Base-by-base conservation (phyloP, 2,113 vertebrate genomes). In the Copsychus sechellarum region DNA sequence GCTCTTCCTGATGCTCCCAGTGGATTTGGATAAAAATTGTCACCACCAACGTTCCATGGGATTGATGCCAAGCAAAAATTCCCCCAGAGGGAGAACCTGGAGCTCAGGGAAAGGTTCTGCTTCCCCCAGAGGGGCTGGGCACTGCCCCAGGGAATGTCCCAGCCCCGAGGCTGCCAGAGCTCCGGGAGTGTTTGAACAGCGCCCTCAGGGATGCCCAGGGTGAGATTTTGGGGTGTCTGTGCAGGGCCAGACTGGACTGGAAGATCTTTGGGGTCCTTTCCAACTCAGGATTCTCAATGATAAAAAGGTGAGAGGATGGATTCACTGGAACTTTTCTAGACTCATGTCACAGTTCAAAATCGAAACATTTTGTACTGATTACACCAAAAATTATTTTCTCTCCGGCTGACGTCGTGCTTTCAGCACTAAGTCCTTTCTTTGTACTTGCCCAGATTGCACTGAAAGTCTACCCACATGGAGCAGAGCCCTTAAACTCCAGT, bases 41-140 rank as follows among this genome's bases (percentile, higher is more conserved):
- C 20, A 11, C 11, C 61, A 13, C 21, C n/a, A 12, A 26, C 0
- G 0, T 36, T 69, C 31, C 2, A 0, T 6, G 45, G 53, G 45
- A 66, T 12, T 33, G 26, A 10, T 21, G 7, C 14, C 60, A 50
- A 81, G 58, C 33, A 24, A 33, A 38, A 54, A 1, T 8, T 61
- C 60, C 22, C 14, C 24, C 87, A 76, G 19, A 23, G 21, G 22
- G 40, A 69, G n/a, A 34, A 74, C 9, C 1, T 53, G 70, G 54
- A 34, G 3, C 1, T 15, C 34, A 54, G 47, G 60, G 4, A 25
- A 61, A 19, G 29, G n/a, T 6, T n/a, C 43, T 36, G 34, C 31
- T 43, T n/a, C 24, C 28, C 47, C 51, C 51, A 28, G 34, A 58
- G 51, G 50, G 15, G 51, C 19, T 60, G 38, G 67, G 69, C 67